phyloP scores from a whole-genome alignment of 2,113 vertebrate species.

The Oxyura jamaicensis region DNA sequence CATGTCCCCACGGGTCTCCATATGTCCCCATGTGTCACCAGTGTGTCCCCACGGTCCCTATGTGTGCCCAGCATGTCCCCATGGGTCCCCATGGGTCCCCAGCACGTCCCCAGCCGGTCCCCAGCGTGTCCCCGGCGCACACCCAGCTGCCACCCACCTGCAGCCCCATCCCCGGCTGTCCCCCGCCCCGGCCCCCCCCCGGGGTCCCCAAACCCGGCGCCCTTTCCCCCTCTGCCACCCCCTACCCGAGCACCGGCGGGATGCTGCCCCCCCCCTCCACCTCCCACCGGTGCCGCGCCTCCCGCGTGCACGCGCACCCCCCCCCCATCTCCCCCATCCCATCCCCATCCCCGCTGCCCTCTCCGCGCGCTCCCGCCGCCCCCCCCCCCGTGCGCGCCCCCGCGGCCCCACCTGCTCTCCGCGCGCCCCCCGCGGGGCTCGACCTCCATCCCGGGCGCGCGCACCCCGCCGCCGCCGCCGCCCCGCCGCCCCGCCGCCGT shows the following conservation, averaged over 20 bases:
- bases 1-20: no score
- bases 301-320: not conserved
- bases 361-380: no score
- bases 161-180: no score
- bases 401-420: slow-evolving; percentile 32
- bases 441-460: slow-evolving; percentile 68
- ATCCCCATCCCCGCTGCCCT: not conserved
- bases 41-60: no score
- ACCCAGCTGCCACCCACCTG: no score
- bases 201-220: not conserved
- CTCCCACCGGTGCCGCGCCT: not conserved
- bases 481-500: not conserved
- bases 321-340: not conserved
- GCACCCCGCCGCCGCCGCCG: not conserved
- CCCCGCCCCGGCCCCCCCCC: not conserved
- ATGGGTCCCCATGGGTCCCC: no score
- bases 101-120: no score
- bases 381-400: not conserved
- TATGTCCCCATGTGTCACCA: no score
- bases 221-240: not conserved
- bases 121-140: no score
- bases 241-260: no score
- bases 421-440: slow-evolving; percentile 13
- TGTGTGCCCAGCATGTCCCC: no score
- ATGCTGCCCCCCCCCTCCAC: not conserved